Conservation (phyloP, 37 sponge, comb jelly and placozoan species). For the Aphrocallistes beatrix region DNA sequence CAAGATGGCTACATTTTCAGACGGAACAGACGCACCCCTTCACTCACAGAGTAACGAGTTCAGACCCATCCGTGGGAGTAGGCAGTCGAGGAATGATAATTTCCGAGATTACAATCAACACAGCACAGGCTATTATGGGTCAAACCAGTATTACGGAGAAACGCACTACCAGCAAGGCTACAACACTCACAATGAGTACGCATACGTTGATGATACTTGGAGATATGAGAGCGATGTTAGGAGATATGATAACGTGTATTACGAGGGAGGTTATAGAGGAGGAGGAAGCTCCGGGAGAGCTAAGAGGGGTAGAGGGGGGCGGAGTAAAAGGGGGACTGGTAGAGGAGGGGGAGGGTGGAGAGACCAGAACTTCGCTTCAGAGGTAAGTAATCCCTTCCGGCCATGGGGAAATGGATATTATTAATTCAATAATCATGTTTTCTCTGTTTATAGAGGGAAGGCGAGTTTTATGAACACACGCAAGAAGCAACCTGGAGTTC, state of each 20-base stretch:
- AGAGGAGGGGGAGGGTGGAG: background rate
- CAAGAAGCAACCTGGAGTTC: too few species aligned
- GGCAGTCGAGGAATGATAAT: background rate
- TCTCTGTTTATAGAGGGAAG: too few species aligned
- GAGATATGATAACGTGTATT: background rate
- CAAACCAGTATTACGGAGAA: background rate
- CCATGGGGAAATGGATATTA: too few species aligned
- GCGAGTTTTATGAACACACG: too few species aligned
- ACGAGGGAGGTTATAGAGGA: background rate
- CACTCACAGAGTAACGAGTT: background rate
- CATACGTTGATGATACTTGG: background rate
- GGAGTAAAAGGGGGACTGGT: background rate
- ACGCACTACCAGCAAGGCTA: background rate
- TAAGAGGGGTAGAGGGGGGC: background rate
- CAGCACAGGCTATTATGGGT: background rate
- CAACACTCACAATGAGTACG: background rate
- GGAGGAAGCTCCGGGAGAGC: background rate
- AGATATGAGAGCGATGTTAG: background rate
- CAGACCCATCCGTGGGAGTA: background rate
- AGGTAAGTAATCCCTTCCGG: too few species aligned
- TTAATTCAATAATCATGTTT: too few species aligned
- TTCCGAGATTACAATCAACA: background rate
- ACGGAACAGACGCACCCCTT: background rate
- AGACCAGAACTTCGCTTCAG: too few species aligned
- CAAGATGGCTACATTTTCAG: slow-evolving; percentile 6